These are phyloP conservation scores for Nomada hirtipes DNA, from an alignment of 2,888 invertebrate species.

Conservation along the genomic window DNA sequence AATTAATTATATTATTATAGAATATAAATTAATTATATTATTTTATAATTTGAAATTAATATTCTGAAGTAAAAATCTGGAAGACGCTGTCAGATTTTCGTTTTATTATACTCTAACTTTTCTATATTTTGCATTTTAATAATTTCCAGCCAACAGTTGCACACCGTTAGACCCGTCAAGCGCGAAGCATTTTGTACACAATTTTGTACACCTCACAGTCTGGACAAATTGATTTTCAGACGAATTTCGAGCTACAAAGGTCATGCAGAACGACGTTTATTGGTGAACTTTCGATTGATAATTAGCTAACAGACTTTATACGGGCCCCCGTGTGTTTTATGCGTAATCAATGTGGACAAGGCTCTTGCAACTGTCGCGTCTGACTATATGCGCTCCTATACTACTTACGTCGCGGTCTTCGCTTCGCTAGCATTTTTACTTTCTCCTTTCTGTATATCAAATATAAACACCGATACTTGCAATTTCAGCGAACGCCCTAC, in stretches of 20 bases:
- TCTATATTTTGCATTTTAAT: too few relatives aligned
- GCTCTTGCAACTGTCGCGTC: conserved; percentile 28
- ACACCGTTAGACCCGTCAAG: neutral
- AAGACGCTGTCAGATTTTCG: too few relatives aligned
- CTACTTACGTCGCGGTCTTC: conserved; percentile 11
- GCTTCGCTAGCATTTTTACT: neutral
- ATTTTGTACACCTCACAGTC: neutral
- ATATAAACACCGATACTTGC: neutral
- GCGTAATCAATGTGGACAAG: conserved; percentile 46
- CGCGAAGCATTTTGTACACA: conserved; percentile 6
- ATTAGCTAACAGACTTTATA: conserved; percentile 42
- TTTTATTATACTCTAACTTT: too few relatives aligned
- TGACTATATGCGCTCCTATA: conserved; percentile 20
- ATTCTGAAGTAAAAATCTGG: too few relatives aligned
- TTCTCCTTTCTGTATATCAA: neutral
- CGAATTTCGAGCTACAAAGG: conserved; percentile 23
- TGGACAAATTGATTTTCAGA: conserved; percentile 31
- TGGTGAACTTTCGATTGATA: conserved; percentile 56
- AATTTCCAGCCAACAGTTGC: too few relatives aligned
- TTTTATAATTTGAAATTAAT: too few relatives aligned
- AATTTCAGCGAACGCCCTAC: neutral
- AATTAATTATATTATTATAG: too few relatives aligned
- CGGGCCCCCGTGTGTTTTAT: conserved; percentile 32
- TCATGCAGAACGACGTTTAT: conserved; percentile 41
- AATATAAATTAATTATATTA: too few relatives aligned